phyloP scores from a whole-genome alignment of 2,113 vertebrate species.

The Pluvianellus socialis region DNA sequence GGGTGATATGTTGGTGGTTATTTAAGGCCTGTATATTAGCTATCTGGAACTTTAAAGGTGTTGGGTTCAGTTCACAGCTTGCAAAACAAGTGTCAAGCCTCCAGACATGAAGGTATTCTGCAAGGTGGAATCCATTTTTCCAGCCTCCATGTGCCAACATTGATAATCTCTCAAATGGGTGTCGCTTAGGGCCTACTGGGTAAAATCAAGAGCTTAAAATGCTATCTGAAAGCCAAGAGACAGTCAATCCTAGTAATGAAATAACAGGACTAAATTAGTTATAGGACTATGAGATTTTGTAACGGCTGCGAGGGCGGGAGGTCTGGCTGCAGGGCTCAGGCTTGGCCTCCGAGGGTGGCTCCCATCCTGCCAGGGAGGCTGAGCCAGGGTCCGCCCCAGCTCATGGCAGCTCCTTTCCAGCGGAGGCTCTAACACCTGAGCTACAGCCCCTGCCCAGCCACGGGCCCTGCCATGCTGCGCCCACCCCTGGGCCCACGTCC shows the following conservation, averaged over 20 bases:
- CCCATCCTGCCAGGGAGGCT: accelerated
- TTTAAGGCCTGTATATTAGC: neutral
- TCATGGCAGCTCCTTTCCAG: neutral
- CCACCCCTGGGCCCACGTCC: accelerated
- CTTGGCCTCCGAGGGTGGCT: neutral
- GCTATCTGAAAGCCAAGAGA: neutral
- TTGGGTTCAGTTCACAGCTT: neutral
- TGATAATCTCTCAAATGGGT: neutral
- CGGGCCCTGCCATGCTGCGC: too few species aligned
- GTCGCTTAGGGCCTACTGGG: neutral
- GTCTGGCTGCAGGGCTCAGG: neutral
- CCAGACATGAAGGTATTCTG: neutral
- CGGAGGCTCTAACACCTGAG: neutral
- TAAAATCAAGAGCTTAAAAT: neutral
- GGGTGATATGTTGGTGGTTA: neutral
- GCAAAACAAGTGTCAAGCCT: neutral
- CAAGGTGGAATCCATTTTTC: neutral
- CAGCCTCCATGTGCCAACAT: neutral
- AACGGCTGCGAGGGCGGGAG: neutral
- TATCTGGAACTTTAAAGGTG: neutral
- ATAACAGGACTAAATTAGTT: neutral
- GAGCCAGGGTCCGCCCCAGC: neutral
- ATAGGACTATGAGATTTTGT: neutral
- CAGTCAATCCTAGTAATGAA: neutral
- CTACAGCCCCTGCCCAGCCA: neutral